Conservation (phyloP, 2,797 vertebrate species). For the Anguilla marmorata region DNA sequence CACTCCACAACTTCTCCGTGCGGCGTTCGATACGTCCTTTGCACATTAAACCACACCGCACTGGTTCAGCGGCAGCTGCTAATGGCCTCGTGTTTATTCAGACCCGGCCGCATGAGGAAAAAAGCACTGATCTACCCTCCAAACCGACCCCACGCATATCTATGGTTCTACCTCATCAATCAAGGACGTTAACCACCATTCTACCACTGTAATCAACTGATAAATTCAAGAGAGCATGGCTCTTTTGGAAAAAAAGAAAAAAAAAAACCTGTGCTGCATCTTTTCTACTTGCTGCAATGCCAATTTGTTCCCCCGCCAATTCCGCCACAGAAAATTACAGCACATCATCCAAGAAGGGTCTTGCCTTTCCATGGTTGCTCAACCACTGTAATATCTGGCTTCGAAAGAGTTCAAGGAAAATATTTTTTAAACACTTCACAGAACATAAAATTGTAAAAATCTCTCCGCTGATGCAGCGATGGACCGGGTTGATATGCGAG, state of each 20-base stretch:
- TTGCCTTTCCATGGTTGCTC: not conserved
- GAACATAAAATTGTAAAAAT: not conserved
- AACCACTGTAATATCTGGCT: not conserved
- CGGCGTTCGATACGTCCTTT: not conserved
- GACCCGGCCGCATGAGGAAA: conserved; percentile 8
- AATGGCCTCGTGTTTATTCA: conserved; percentile 1
- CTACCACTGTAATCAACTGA: not conserved
- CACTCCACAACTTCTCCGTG: not conserved
- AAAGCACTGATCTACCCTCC: not conserved
- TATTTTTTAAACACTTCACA: not conserved
- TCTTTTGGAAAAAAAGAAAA: not conserved
- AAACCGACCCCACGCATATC: conserved; percentile 1
- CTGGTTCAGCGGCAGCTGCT: not conserved
- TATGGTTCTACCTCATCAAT: not conserved
- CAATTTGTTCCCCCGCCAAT: not conserved
- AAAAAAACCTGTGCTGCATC: not conserved
- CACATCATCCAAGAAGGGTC: conserved; percentile 5
- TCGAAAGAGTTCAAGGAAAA: conserved; percentile 5
- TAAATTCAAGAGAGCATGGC: not conserved
- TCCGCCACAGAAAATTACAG: not conserved
- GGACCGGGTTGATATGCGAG: not conserved
- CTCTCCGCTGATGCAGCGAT: not conserved
- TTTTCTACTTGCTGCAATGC: not conserved
- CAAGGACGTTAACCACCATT: not conserved
- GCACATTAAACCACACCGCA: not conserved